Evolutionary conservation across 2,888 invertebrate species (phyloP), one percentile per base, ranked within the genome.

Genomic region (Cephus sareptanus): DNA sequence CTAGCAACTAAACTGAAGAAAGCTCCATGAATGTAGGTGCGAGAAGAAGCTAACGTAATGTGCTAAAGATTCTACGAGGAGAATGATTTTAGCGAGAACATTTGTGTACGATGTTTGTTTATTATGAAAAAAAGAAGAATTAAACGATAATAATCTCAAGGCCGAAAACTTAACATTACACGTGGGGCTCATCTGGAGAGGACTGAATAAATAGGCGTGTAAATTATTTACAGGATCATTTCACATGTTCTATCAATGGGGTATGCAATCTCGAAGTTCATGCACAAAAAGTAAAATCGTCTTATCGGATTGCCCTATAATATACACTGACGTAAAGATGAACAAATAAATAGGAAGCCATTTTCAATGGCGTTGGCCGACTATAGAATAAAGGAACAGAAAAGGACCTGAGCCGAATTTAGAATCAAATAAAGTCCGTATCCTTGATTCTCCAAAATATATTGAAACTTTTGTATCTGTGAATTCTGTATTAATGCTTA

Each of bases 251-350:
- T 71, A 71, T 23, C 34, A 71, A 30, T 33, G 34, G 71, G 31
- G 3, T 35, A n/a, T 37, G 74, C 74, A 74, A 37, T 74, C 35
- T 74, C 11, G 56, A 23, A 30, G 9, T 35, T 37, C 74, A 74
- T 74, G 74, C 74, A 74, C 3, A 34, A 56, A 56, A 74, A 74
- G 35, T 71, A 71, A 71, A 74, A 23, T 12, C 15, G 71, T 33
- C 34, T 15, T 30, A 71, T 71, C 13, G 13, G 23, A 71, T 71
- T 15, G 31, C 6, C 34, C 31, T 71, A 30, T 11, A 71, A 71
- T 11, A 11, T 71, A 33, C 34, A 71, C 30, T 13, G 31, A 71
- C 71, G 30, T 34, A 35, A 34, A 71, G 23, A 30, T 23, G 71
- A 34, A 30, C 11, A 23, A 30, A 34, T 15, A 34, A 33, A 34